These are phyloP conservation scores for Parasteatoda lunata DNA, from an alignment of 2,888 invertebrate genomes.

Conservation along the genomic window DNA sequence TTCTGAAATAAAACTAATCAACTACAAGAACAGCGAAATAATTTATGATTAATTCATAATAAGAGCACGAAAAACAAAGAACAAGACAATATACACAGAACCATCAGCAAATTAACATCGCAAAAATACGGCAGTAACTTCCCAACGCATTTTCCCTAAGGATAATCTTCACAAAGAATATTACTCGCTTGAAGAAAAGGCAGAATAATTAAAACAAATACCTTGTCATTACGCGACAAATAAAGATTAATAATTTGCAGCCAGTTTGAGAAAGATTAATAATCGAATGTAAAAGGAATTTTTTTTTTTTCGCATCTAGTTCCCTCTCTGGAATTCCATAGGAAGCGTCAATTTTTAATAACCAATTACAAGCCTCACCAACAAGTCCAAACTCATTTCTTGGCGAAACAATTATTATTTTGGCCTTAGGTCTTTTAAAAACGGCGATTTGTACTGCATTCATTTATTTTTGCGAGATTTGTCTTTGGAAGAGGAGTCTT, in stretches of 20 bases:
- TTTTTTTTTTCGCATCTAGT: slow-evolving; percentile 16
- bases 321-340: background rate
- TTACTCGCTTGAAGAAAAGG: slow-evolving; percentile 3
- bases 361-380: slow-evolving; percentile 48
- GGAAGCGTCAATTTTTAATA: slow-evolving; percentile 52
- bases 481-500: slow-evolving; percentile 1
- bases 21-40: no score
- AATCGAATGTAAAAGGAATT: slow-evolving; percentile 33
- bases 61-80: no score
- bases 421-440: slow-evolving; percentile 20
- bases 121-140: no score
- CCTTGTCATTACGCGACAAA: slow-evolving; percentile 54
- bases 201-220: slow-evolving; percentile 56
- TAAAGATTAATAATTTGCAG: slow-evolving; percentile 55
- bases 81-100: no score
- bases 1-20: no score
- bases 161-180: no score
- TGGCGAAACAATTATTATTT: slow-evolving; percentile 44
- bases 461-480: slow-evolving; percentile 31
- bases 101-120: no score
- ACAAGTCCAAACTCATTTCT: slow-evolving; percentile 11
- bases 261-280: slow-evolving; percentile 46
- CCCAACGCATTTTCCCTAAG: no score
- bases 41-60: no score
- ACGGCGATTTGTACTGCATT: slow-evolving; percentile 27